Evolutionary conservation across 2,797 vertebrate genomes (phyloP).

Genomic region (Danio albolineatus): DNA sequence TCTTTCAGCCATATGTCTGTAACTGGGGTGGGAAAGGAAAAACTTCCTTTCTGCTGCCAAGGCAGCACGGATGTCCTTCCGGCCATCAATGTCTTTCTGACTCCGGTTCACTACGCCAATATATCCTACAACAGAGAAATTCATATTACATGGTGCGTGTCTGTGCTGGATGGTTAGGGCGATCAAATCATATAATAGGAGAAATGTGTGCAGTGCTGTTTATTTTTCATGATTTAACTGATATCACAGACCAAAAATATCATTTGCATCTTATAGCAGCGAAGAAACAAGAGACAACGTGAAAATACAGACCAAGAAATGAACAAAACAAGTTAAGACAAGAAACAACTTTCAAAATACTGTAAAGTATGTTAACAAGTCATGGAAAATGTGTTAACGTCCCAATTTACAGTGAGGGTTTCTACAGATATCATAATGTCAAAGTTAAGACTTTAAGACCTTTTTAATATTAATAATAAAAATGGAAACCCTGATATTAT

Average conservation of each 20-base stretch:
- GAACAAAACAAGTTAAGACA: neutral
- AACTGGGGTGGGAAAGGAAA: conserved; percentile 93
- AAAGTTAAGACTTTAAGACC: too few relatives aligned
- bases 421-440: too few relatives aligned
- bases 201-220: neutral
- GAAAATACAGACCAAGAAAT: neutral
- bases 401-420: too few relatives aligned
- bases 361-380: neutral
- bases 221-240: neutral
- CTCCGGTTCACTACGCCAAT: conserved; percentile 97
- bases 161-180: neutral
- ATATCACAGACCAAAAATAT: neutral
- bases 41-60: conserved; percentile 96
- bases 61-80: conserved; percentile 93
- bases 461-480: too few relatives aligned
- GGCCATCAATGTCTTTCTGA: conserved; percentile 98
- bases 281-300: neutral
- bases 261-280: neutral
- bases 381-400: too few relatives aligned
- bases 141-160: neutral
- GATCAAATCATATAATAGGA: neutral
- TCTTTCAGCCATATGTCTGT: conserved; percentile 94
- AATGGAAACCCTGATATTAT: too few relatives aligned
- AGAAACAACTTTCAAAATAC: neutral
- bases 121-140: conserved; percentile 82